These are phyloP conservation scores for Lasioglossum calceatum DNA, from an alignment of 2,888 invertebrate species.

Conservation along the genomic window DNA sequence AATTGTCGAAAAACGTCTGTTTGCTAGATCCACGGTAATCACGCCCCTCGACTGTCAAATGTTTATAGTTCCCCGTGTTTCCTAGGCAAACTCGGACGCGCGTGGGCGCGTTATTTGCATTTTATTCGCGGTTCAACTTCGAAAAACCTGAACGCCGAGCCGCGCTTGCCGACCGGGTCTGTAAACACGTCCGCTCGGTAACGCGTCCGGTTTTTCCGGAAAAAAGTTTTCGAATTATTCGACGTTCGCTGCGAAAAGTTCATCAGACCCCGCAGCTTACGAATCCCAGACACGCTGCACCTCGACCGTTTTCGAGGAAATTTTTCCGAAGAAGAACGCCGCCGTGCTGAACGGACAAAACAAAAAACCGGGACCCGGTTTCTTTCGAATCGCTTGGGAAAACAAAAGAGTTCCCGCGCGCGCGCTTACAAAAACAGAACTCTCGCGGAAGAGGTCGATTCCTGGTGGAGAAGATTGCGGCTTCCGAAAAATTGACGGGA, in stretches of 20 bases:
- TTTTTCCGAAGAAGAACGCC: conserved; percentile 19
- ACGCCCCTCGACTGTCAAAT: conserved; percentile 49
- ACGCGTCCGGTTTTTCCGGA: conserved; percentile 31
- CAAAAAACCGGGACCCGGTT: conserved; percentile 24
- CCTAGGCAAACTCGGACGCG: conserved; percentile 42
- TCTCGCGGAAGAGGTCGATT: background rate
- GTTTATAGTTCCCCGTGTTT: conserved; percentile 66
- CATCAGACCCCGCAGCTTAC: conserved; percentile 27
- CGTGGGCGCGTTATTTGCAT: conserved; percentile 66
- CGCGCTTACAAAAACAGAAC: background rate
- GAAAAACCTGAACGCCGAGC: conserved; percentile 57
- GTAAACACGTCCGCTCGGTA: conserved; percentile 40
- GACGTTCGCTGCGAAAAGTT: conserved; percentile 26
- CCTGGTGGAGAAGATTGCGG: background rate
- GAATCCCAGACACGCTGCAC: conserved; percentile 30
- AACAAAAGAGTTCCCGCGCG: conserved; percentile 17
- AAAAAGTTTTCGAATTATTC: conserved; percentile 56
- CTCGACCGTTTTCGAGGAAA: background rate
- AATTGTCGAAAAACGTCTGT: background rate
- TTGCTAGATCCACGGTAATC: conserved; percentile 38
- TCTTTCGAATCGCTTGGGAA: background rate
- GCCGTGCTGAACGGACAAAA: conserved; percentile 13
- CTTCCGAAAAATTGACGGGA: conserved; percentile 1
- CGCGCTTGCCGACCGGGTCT: background rate
- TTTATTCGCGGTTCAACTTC: conserved; percentile 54